Evolutionary conservation across 2,113 vertebrate species (phyloP), one percentile per base, ranked within the genome.

Genomic region (Pitta sordida): DNA sequence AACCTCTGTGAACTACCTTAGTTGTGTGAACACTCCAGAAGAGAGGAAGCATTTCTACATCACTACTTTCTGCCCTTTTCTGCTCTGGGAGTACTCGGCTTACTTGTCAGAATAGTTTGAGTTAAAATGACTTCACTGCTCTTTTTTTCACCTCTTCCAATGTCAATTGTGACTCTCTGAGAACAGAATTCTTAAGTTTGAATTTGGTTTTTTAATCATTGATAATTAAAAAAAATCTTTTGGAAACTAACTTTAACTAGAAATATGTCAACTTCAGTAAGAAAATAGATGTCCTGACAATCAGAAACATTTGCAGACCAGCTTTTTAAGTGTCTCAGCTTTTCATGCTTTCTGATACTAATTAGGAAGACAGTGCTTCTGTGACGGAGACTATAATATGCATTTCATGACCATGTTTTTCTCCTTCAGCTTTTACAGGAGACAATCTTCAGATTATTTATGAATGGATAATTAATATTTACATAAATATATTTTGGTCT

Each of bases 41-140:
- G 71, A 75, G 78, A 88, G 56, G n/a, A 83, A 91, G 30, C 26
- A n/a, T 88, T 93, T 91, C 73, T 92, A 81, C 24, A 78, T 29
- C 52, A 59, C 48, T 64, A 49, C 56, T 39, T 78, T 88, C 52
- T 67, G 39, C 81, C 44, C n/a, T 78, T 74, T 88, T 89, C 64
- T 90, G 48, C 64, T 92, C 60, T 56, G 48, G 60, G 71, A 95
- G 39, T 83, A 44, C 71, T 63, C 41, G 59, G 39, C 34, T 32
- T 83, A n/a, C 44, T 70, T 86, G 69, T 77, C 80, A 86, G 43
- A 70, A 30, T 3, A 85, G 32, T 73, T 29, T 44, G 48, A 90
- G 65, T 44, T 90, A 87, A 94, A 91, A 82, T 83, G 1, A 88
- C 52, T 91, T n/a, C 49, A 67, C 32, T 81, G 64, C 15, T 94